Conservation (phyloP, 2,113 vertebrate species). For the Spizaetus ornatus region DNA sequence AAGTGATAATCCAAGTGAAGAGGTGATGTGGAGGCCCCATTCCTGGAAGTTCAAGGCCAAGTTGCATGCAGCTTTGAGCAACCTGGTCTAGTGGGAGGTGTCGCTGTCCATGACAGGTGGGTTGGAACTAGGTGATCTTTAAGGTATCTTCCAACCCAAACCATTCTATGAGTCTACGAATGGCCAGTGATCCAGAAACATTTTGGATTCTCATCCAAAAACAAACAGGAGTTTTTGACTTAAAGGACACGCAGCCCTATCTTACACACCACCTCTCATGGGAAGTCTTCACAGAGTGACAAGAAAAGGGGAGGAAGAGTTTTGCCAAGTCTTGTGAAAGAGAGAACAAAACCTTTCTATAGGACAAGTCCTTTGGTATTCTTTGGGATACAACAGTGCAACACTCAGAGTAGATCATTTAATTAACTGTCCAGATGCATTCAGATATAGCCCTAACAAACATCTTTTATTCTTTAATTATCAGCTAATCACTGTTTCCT, state of each 20-base stretch:
- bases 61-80: too few species aligned
- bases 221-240: not conserved
- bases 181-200: not conserved
- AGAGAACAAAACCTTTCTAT: not conserved
- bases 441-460: not conserved
- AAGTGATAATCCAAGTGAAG: not conserved
- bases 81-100: too few species aligned
- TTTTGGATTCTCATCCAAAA: not conserved
- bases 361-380: not conserved
- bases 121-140: too few species aligned
- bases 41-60: too few species aligned
- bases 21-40: not conserved
- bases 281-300: not conserved
- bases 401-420: not conserved
- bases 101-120: too few species aligned
- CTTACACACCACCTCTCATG: not conserved
- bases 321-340: not conserved
- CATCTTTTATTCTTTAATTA: not conserved
- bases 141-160: too few species aligned
- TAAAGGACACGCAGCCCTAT: not conserved
- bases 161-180: not conserved
- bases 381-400: not conserved
- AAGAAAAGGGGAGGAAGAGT: not conserved
- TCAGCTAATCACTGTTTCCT: not conserved
- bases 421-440: not conserved